Percentiles rank a stretch among this genome's conserved stretches.
phyloP scores from a whole-genome alignment of 2,888 invertebrate genomes.

The Eupithecia subfuscata region DNA sequence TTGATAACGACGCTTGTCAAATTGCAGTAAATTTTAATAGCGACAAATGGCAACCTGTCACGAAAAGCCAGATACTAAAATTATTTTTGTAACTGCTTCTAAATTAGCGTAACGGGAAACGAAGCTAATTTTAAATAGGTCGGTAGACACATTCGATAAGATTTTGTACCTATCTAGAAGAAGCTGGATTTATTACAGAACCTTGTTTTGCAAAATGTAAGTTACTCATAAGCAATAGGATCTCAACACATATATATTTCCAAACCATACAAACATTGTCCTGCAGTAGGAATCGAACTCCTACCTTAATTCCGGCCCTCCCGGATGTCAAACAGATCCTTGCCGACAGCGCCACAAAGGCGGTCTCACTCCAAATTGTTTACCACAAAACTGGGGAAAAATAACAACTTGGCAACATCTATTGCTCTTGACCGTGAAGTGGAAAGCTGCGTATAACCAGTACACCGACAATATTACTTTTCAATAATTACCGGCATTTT shows the following conservation, averaged over 20 bases:
- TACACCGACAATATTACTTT: conserved; percentile 48
- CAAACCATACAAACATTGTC: neutral
- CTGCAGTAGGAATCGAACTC: neutral
- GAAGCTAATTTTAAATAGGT: neutral
- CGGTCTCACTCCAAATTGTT: neutral
- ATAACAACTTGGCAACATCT: conserved; percentile 58
- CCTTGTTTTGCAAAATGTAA: neutral
- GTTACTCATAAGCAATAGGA: neutral
- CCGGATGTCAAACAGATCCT: neutral
- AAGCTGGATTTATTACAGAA: neutral
- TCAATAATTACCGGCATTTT: conserved; percentile 40
- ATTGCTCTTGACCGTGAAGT: conserved; percentile 79
- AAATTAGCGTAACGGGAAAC: neutral
- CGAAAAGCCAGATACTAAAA: neutral
- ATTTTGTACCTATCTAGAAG: neutral
- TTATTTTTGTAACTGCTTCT: neutral
- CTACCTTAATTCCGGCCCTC: neutral
- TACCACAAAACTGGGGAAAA: conserved; percentile 45
- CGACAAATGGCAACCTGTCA: neutral
- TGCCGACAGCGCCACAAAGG: neutral
- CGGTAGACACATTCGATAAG: neutral
- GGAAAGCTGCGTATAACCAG: conserved; percentile 69
- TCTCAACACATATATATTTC: neutral
- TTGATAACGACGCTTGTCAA: conserved; percentile 13
- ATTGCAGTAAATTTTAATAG: neutral